A percentile compares a stretch with the other conserved stretches of the same genome.
Evolutionary conservation across 2,888 invertebrate genomes (phyloP).

Genomic region (Pachydiplax longipennis): DNA sequence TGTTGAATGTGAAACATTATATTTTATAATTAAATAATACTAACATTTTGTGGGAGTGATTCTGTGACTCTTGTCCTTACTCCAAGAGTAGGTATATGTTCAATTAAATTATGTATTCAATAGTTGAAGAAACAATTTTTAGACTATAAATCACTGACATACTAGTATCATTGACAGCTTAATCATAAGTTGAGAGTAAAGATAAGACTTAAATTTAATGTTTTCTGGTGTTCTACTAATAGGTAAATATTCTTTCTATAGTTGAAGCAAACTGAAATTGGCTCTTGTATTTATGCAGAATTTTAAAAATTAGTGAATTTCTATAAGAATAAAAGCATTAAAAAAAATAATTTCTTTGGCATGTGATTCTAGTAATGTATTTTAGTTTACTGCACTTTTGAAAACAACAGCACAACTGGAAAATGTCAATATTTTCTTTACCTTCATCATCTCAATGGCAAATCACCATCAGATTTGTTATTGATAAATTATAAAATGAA

Average conservation of each 20-base stretch:
- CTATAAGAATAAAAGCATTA: background rate
- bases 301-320: constrained; percentile 14
- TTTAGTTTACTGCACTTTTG: constrained; percentile 36
- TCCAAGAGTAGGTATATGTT: constrained; percentile 17
- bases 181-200: constrained; percentile 22
- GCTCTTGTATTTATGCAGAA: background rate
- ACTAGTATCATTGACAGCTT: background rate
- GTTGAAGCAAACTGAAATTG: constrained; percentile 1
- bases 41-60: background rate
- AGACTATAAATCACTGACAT: background rate
- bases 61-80: background rate
- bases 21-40: constrained; percentile 35
- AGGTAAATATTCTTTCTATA: constrained; percentile 14
- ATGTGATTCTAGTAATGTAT: constrained; percentile 24
- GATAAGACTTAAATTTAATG: constrained; percentile 7
- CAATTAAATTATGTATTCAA: constrained; percentile 22
- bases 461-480: background rate
- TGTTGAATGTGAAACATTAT: background rate
- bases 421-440: background rate
- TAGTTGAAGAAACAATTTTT: constrained; percentile 2
- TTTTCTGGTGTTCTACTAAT: constrained; percentile 29
- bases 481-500: background rate
- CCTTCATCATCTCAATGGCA: background rate
- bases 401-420: background rate
- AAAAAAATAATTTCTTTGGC: constrained; percentile 27